These are phyloP conservation scores for Lepidochitona cinerea DNA, from an alignment of 2,888 invertebrate genomes.

Conservation along the genomic window DNA sequence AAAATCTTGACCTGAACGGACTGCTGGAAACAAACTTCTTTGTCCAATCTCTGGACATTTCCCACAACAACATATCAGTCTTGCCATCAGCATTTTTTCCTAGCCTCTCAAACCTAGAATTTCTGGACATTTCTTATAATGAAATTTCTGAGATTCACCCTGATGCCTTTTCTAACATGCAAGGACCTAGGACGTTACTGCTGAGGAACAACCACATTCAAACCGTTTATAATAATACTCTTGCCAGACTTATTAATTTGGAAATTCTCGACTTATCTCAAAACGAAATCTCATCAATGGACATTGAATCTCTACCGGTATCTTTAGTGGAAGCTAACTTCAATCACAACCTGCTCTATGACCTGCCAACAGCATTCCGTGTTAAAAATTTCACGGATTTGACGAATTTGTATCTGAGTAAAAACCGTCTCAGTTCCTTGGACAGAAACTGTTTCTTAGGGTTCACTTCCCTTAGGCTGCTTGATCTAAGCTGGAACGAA, in stretches of 20 bases:
- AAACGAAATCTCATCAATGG: neutral
- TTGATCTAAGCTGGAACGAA: slow-evolving; percentile 6
- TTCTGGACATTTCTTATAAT: neutral
- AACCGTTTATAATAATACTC: neutral
- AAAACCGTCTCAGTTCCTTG: neutral
- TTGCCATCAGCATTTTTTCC: neutral
- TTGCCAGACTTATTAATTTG: neutral
- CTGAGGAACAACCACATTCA: neutral
- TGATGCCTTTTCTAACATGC: neutral
- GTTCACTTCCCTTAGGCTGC: neutral
- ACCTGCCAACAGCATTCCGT: neutral
- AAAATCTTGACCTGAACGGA: neutral
- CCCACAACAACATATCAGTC: neutral
- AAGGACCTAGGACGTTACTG: neutral
- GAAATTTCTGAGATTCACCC: neutral
- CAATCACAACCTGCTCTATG: neutral
- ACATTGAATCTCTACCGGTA: neutral
- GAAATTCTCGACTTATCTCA: neutral
- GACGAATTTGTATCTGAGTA: neutral
- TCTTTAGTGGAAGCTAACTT: neutral
- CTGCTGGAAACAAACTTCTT: neutral
- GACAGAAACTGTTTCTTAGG: neutral
- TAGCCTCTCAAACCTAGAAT: neutral
- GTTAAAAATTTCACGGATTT: neutral
- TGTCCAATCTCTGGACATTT: neutral